A percentile compares a stretch with the other conserved stretches of the same genome.
Evolutionary conservation across 2,888 invertebrate species (phyloP).

Genomic region (Amorpha juglandis): DNA sequence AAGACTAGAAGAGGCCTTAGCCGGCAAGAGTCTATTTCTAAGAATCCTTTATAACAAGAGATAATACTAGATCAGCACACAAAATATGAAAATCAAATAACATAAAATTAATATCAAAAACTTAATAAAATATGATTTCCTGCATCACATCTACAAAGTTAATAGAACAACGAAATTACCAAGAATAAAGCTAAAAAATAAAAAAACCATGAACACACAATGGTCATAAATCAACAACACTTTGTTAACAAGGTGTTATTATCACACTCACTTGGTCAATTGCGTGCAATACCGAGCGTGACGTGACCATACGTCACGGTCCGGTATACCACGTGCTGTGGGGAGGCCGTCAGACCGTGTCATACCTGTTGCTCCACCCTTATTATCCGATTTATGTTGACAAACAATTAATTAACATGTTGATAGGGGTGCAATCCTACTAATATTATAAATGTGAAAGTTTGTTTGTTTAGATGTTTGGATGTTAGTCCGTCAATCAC

Average conservation of each 20-base stretch:
- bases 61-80: too few species aligned
- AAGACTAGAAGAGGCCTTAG: too few species aligned
- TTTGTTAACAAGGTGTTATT: conserved; percentile 10
- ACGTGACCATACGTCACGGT: conserved; percentile 49
- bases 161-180: too few species aligned
- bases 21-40: too few species aligned
- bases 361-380: conserved; percentile 10
- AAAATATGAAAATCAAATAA: too few species aligned
- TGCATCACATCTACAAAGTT: background rate
- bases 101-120: too few species aligned
- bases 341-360: conserved; percentile 44
- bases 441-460: too few species aligned
- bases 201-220: background rate
- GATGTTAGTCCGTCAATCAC: too few species aligned
- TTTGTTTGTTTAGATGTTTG: too few species aligned
- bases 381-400: conserved; percentile 12
- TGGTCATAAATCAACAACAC: conserved; percentile 8
- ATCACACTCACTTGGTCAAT: conserved; percentile 56
- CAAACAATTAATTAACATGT: conserved; percentile 24
- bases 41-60: too few species aligned
- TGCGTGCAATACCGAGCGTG: conserved; percentile 71
- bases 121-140: background rate
- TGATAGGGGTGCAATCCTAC: conserved; percentile 3
- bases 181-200: background rate
- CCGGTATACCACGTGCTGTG: conserved; percentile 52